A percentile compares a stretch with the other conserved stretches of the same genome.
Evolutionary conservation across 2,797 vertebrate genomes (phyloP).

Genomic region (Odontamblyopus rebecca): DNA sequence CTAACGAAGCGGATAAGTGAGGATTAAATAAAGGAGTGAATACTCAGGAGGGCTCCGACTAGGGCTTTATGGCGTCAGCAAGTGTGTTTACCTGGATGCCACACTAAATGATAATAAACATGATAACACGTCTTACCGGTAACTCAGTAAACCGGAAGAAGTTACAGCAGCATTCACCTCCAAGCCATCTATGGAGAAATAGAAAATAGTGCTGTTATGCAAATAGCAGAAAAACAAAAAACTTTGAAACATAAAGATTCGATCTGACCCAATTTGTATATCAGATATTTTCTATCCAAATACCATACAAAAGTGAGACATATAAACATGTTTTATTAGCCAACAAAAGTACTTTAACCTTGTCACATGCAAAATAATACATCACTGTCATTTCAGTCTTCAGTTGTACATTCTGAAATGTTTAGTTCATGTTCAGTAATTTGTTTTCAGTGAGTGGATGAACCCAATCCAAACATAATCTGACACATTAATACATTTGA

Average conservation of each 20-base stretch:
- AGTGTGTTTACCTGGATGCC: constrained; percentile 36
- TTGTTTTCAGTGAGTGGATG: constrained; percentile 25
- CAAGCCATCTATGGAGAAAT: constrained; percentile 9
- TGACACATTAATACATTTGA: neutral
- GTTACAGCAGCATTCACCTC: neutral
- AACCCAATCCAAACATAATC: constrained; percentile 48
- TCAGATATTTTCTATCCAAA: constrained; percentile 4
- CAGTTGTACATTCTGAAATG: constrained; percentile 15
- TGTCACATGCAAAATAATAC: constrained; percentile 25
- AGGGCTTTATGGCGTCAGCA: constrained; percentile 24
- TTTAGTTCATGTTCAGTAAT: constrained; percentile 15
- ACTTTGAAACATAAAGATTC: neutral
- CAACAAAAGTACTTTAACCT: constrained; percentile 1
- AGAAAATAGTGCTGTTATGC: neutral
- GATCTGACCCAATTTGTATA: neutral
- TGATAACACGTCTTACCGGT: constrained; percentile 5
- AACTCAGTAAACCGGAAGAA: neutral
- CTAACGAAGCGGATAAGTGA: constrained; percentile 30
- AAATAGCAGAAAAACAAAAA: neutral
- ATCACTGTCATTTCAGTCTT: constrained; percentile 22
- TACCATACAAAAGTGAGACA: neutral
- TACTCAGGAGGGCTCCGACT: constrained; percentile 41
- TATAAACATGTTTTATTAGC: neutral
- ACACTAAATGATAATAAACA: constrained; percentile 14
- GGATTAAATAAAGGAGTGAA: constrained; percentile 41